Conservation (phyloP, 2,113 vertebrate species). For the Scortum barcoo region DNA sequence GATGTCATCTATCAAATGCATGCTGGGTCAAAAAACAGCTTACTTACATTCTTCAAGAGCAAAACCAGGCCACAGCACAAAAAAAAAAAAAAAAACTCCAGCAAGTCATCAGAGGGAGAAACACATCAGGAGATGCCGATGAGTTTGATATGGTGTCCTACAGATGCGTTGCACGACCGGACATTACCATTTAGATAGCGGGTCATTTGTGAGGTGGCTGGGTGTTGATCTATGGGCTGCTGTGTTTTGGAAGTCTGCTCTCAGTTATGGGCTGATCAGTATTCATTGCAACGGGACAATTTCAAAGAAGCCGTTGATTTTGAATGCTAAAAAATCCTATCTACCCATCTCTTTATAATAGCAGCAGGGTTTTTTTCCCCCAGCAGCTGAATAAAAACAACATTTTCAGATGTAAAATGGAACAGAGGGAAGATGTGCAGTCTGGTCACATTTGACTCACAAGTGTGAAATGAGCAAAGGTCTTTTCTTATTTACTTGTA, state of each 20-base stretch:
- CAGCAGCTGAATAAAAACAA: not conserved
- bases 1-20: not conserved
- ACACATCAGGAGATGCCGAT: not conserved
- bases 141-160: not conserved
- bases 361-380: not conserved
- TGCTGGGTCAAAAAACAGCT: not conserved
- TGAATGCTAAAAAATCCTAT: constrained; percentile 9
- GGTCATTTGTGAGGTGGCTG: constrained; percentile 2
- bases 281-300: constrained; percentile 24
- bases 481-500: not conserved
- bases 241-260: not conserved
- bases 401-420: not conserved
- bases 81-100: not conserved
- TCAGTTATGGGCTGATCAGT: constrained; percentile 25
- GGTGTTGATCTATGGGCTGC: constrained; percentile 10
- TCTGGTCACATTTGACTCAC: not conserved
- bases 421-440: not conserved
- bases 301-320: not conserved
- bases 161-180: constrained; percentile 13
- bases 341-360: not conserved
- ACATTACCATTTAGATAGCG: constrained; percentile 51
- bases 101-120: not conserved
- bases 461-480: not conserved
- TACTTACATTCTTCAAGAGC: not conserved
- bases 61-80: not conserved